phyloP scores from a whole-genome alignment of 2,797 vertebrate genomes.

The Acanthornis magna region DNA sequence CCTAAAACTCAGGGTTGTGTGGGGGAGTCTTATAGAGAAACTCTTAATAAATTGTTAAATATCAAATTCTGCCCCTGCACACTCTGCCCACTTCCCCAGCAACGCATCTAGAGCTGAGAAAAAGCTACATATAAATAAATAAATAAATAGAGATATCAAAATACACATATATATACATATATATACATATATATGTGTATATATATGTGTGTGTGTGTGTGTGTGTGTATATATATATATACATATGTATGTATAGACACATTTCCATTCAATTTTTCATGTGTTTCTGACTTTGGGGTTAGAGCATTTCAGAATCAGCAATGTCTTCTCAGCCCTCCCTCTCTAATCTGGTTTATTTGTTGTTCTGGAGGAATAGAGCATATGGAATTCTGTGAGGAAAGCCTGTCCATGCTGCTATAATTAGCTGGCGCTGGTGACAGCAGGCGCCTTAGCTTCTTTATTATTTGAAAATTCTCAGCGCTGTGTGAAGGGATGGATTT shows the following conservation, averaged over 20 bases:
- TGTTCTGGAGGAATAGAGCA: background rate
- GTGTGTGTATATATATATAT: no score
- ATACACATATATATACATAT: no score
- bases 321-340: background rate
- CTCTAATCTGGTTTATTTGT: background rate
- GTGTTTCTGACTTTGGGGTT: background rate
- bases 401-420: background rate
- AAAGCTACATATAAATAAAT: background rate
- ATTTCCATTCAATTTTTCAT: background rate
- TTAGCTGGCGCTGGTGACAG: background rate
- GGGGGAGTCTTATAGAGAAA: background rate
- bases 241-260: background rate
- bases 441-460: conserved; percentile 3
- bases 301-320: background rate
- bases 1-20: background rate
- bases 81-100: background rate
- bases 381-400: conserved; percentile 16
- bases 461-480: background rate
- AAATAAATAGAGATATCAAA: no score
- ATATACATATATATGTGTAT: no score
- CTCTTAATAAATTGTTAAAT: background rate
- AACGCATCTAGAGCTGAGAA: background rate
- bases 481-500: background rate
- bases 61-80: background rate
- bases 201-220: no score